phyloP scores from a whole-genome alignment of 2,888 invertebrate genomes.

The Diaprepes abbreviatus region DNA sequence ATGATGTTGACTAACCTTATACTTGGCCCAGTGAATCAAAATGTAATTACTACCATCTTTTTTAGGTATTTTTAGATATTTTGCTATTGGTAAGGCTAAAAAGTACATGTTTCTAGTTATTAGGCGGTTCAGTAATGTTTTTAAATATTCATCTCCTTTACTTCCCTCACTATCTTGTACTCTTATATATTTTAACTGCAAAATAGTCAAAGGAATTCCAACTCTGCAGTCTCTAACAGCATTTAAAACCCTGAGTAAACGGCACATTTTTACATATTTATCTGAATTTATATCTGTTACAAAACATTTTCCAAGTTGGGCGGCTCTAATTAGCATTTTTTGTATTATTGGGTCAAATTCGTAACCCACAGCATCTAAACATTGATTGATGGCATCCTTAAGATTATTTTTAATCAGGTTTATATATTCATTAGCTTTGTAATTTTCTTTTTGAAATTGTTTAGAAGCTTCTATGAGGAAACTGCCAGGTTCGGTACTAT shows the following conservation, averaged over 20 bases:
- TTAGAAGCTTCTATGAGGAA: constrained; percentile 93
- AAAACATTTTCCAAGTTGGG: constrained; percentile 96
- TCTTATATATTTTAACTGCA: constrained; percentile 72
- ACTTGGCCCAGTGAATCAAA: constrained; percentile 96
- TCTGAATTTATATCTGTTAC: constrained; percentile 81
- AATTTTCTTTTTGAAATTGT: constrained; percentile 90
- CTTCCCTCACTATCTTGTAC: constrained; percentile 45
- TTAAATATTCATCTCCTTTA: constrained; percentile 41
- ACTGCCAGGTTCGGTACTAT: constrained; percentile 92
- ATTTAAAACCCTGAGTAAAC: constrained; percentile 90
- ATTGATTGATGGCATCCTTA: constrained; percentile 87
- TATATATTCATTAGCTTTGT: constrained; percentile 87
- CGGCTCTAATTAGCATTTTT: constrained; percentile 91
- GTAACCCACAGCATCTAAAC: constrained; percentile 92
- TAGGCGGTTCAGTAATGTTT: constrained; percentile 82
- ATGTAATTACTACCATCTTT: constrained; percentile 85
- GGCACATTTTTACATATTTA: constrained; percentile 87
- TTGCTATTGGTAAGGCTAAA: constrained; percentile 90
- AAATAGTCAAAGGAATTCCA: constrained; percentile 90
- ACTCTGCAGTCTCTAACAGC: constrained; percentile 87
- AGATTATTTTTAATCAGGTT: constrained; percentile 88
- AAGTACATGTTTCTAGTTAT: constrained; percentile 91
- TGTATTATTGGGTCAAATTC: constrained; percentile 90
- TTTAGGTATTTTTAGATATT: constrained; percentile 88
- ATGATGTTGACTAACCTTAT: constrained; percentile 86